Percentiles rank a stretch among this genome's conserved stretches.
These are phyloP conservation scores for Teleopsis dalmanni DNA, from an alignment of 1,140 invertebrate genomes.

Conservation along the genomic window DNA sequence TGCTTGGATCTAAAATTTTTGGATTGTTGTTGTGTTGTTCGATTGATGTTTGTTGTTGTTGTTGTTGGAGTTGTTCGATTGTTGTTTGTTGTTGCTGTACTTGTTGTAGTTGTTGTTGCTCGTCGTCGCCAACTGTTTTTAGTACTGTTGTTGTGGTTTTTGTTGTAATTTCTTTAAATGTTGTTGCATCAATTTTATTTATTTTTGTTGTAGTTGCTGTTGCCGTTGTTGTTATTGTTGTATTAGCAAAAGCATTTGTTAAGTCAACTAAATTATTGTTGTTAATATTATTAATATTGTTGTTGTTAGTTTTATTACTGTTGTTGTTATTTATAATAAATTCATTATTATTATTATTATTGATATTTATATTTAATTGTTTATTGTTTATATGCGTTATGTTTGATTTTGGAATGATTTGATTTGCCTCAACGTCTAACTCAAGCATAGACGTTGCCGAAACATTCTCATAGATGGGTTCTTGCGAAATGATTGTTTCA, in stretches of 20 bases:
- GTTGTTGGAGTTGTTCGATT: neutral
- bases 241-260: slow-evolving; percentile 13
- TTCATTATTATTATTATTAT: slow-evolving; percentile 20
- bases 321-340: slow-evolving; percentile 16
- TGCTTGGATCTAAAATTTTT: neutral
- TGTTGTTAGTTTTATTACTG: slow-evolving; percentile 17
- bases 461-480: slow-evolving; percentile 42
- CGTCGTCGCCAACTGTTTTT: neutral
- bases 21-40: neutral
- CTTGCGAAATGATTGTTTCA: slow-evolving; percentile 16
- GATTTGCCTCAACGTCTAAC: slow-evolving; percentile 28
- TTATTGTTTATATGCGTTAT: slow-evolving; percentile 6
- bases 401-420: slow-evolving; percentile 13
- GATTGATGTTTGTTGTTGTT: neutral
- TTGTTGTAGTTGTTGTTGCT: slow-evolving; percentile 5
- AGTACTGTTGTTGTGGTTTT: slow-evolving; percentile 1
- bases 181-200: neutral
- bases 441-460: slow-evolving; percentile 35
- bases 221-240: slow-evolving; percentile 17
- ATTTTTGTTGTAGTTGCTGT: slow-evolving; percentile 4
- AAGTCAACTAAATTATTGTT: slow-evolving; percentile 8
- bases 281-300: slow-evolving; percentile 28
- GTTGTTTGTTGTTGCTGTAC: neutral
- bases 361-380: slow-evolving; percentile 2
- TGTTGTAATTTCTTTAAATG: neutral